Evolutionary conservation across 2,113 vertebrate genomes (phyloP), one percentile per base, ranked within the genome.

Genomic region (Arothron firmamentum): DNA sequence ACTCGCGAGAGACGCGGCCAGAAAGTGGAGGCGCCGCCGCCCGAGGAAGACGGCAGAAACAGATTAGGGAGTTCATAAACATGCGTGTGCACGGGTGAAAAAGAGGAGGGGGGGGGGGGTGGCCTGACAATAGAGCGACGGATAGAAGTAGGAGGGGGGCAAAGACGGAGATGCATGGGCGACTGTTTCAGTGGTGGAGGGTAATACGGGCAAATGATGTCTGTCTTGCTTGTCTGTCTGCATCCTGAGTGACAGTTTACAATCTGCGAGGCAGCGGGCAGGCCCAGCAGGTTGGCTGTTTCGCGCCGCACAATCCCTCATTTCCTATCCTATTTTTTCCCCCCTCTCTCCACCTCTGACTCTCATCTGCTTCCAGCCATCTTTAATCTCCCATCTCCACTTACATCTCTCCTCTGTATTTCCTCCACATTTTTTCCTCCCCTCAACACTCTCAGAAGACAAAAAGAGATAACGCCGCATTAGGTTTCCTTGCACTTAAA

Each of bases 191-290:
- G 70, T 50, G 48, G 77, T 60, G n/a, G 59, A 79, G 57, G 65
- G 72, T 87, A 84, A 82, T 85, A 56, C 70, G 82, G 66, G 77
- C 66, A 81, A 85, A 86, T 80, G 75, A 84, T 84, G 81, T 80
- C 79, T 81, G 82, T 81, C 75, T 59, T 79, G 83, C 80, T 72
- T 80, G 81, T 84, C 85, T 65, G 85, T 80, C 83, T 85, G 85
- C 81, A 84, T 84, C 85, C 81, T 84, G 83, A 85, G 79, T 86
- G 83, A 89, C 86, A 87, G 83, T 84, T 88, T 89, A 82, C 75
- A 85, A 86, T 85, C 79, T 81, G 70, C 67, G 77, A 83, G 83
- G 76, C 80, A 85, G 83, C 82, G 79, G 78, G 81, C 82, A 74
- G 72, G 64, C 84, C 57, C 80, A 83, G 80, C 85, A 82, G 80